Evolutionary conservation across 2,113 vertebrate genomes (phyloP), one percentile per base, ranked within the genome.

Genomic region (Clinocottus analis): DNA sequence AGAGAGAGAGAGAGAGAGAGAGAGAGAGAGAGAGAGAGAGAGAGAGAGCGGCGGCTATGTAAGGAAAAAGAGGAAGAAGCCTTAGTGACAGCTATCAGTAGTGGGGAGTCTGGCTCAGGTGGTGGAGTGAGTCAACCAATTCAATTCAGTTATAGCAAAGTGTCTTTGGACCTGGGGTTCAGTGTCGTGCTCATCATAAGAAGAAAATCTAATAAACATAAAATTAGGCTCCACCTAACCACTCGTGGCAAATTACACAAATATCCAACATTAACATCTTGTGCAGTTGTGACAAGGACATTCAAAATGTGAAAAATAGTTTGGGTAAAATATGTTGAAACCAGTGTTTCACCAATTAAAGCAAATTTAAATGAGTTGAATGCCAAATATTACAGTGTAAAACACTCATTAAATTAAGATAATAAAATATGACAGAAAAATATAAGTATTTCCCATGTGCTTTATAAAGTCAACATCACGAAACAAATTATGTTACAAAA

Each of bases 81-180:
- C 17, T 43, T 12, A 5, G 17, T 69, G 75, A 77, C 76, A 80
- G 59, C 55, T 85, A 77, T 77, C 79, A 74, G 6, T 47, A 14
- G 63, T 73, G 53, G 66, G 43, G 65, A 72, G 39, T 67, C 9
- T 23, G 45, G 49, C 16, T 70, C 67, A 66, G 47, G 19, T 66
- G 62, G 29, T 61, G 6, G n/a, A 67, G 49, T 45, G 35, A 59
- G 75, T 80, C 29, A 55, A 58, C 29, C 76, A 77, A 23, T 60
- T 67, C 12, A 69, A 27, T 55, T 47, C 2, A 17, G n/a, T 2
- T 1, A 3, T 31, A 19, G 41, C 16, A 31, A 45, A 64, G 23
- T 41, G 10, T 37, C 39, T 2, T 43, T 39, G 5, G 78, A 71
- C 14, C 31, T 39, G 8, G 2, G 21, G 3, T 59, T 72, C 25